A percentile compares a stretch with the other conserved stretches of the same genome.
Evolutionary conservation across 2,797 vertebrate genomes (phyloP).

Genomic region (Xyrichtys novacula): DNA sequence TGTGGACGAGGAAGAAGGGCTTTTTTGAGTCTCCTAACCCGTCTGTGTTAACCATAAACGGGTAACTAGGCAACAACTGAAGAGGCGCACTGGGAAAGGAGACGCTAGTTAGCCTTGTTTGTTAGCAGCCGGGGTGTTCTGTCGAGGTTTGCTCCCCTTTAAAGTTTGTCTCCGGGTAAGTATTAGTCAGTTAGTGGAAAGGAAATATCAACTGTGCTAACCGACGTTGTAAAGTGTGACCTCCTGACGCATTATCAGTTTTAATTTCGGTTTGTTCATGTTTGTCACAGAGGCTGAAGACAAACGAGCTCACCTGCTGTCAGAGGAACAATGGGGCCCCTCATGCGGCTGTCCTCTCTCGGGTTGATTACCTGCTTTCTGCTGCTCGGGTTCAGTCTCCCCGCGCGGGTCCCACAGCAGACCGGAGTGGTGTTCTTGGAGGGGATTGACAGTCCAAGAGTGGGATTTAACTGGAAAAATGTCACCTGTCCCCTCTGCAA

Average conservation of each 20-base stretch:
- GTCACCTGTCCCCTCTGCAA: slow-evolving; percentile 81
- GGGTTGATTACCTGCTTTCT: slow-evolving; percentile 36
- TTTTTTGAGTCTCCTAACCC: rapidly evolving
- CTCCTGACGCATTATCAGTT: slow-evolving; percentile 12
- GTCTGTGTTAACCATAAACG: not conserved
- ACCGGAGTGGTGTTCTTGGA: slow-evolving; percentile 39
- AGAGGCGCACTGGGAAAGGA: slow-evolving; percentile 5
- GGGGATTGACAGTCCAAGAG: not conserved
- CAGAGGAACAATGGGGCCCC: slow-evolving; percentile 46
- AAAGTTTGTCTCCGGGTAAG: not conserved
- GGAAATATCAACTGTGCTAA: not conserved
- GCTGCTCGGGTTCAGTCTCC: slow-evolving; percentile 46
- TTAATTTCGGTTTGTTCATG: not conserved
- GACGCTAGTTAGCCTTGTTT: slow-evolving; percentile 21
- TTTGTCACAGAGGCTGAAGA: not conserved
- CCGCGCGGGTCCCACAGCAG: slow-evolving; percentile 28
- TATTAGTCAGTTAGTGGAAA: not conserved
- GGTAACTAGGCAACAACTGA: not conserved
- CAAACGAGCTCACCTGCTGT: slow-evolving; percentile 11
- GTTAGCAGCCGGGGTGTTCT: not conserved
- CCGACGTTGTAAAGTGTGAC: not conserved
- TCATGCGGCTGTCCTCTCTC: not conserved
- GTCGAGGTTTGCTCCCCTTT: not conserved
- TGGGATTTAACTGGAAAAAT: slow-evolving; percentile 81
- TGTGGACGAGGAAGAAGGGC: not conserved